Conservation (phyloP, 1,140 invertebrate species). For the Bathynomus jamesi region DNA sequence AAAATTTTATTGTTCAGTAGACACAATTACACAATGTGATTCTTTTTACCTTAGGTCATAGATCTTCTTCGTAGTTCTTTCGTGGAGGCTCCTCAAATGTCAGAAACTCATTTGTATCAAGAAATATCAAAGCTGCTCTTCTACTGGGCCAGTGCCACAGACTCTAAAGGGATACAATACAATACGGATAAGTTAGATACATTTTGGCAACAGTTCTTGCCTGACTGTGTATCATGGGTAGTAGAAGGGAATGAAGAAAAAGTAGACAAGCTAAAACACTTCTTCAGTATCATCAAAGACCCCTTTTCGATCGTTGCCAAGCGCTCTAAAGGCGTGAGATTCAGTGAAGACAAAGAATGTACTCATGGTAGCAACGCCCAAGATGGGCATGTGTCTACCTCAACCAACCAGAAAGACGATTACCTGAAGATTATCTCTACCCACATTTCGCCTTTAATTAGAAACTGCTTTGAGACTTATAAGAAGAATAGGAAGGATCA, state of each 20-base stretch:
- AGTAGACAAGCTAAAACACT: not conserved
- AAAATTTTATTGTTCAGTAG: too few relatives aligned
- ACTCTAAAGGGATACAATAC: not conserved
- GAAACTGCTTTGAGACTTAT: not conserved
- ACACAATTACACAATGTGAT: too few relatives aligned
- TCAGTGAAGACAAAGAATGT: not conserved
- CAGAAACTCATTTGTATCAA: not conserved
- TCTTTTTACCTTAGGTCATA: too few relatives aligned
- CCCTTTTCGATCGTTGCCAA: not conserved
- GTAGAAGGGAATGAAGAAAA: not conserved
- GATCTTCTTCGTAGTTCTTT: not conserved
- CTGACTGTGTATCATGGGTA: not conserved
- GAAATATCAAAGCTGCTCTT: not conserved
- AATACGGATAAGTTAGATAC: not conserved
- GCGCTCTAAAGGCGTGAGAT: not conserved
- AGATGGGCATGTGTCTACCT: too few relatives aligned
- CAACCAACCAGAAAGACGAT: not conserved
- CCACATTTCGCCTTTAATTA: not conserved
- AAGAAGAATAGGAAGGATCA: not conserved
- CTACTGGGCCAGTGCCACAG: not conserved
- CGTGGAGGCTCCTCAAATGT: not conserved
- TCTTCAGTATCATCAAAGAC: not conserved
- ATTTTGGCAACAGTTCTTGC: not conserved
- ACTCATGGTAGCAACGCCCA: too few relatives aligned
- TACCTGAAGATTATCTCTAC: not conserved